Conservation (phyloP, 2,888 invertebrate genomes). For the Drosophila histrio region DNA sequence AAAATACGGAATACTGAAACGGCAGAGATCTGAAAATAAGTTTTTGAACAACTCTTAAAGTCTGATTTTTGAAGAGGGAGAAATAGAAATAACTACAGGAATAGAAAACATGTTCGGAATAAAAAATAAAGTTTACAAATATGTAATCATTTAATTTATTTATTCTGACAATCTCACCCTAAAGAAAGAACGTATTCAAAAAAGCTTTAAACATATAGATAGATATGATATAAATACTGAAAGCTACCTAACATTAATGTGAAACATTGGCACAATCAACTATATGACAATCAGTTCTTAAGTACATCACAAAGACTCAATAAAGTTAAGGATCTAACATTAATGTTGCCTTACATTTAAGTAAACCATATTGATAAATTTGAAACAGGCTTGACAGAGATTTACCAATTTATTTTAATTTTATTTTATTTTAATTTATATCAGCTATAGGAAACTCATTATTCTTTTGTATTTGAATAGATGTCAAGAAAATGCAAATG, state of each 20-base stretch:
- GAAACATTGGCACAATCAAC: background rate
- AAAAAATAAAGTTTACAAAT: background rate
- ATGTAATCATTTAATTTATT: too few species aligned
- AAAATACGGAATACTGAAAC: constrained; percentile 15
- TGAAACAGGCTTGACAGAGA: background rate
- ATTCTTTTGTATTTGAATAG: background rate
- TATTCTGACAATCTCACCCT: too few species aligned
- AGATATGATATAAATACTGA: background rate
- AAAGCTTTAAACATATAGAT: too few species aligned
- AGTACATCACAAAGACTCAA: too few species aligned
- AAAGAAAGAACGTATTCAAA: too few species aligned
- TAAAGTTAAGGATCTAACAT: too few species aligned
- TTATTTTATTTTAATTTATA: background rate
- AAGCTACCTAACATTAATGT: background rate
- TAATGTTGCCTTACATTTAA: too few species aligned
- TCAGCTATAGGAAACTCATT: background rate
- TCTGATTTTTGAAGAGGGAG: background rate
- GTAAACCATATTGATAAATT: background rate
- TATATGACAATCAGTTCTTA: too few species aligned
- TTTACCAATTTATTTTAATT: background rate
- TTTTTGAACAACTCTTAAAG: background rate
- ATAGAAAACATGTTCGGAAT: background rate
- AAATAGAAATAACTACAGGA: background rate
- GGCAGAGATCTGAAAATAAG: constrained; percentile 8
- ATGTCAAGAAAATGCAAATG: background rate